phyloP scores from a whole-genome alignment of 64 coral and sea anemone genomes.

The Montipora foliosa region DNA sequence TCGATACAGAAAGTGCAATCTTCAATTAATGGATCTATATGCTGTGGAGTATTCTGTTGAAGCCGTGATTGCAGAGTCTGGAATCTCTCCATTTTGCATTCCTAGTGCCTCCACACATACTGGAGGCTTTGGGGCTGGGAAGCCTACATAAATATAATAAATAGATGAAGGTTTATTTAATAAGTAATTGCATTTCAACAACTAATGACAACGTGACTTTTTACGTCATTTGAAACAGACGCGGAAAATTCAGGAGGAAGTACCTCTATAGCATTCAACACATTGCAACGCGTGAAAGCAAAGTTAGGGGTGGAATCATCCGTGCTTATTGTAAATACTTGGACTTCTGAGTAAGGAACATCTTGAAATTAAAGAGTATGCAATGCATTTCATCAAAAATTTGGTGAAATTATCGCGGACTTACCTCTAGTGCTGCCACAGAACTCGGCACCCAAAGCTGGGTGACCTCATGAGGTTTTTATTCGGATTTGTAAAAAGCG shows the following conservation, averaged over 20 bases:
- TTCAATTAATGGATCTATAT: not conserved
- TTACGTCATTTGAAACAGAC: no score
- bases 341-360: no score
- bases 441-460: slow-evolving; percentile 17
- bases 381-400: no score
- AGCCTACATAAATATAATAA: not conserved
- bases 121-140: not conserved
- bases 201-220: no score
- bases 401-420: not conserved
- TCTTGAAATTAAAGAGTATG: no score
- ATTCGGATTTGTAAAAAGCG: slow-evolving; percentile 13
- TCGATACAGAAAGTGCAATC: slow-evolving; percentile 15
- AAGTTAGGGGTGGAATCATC: no score
- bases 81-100: slow-evolving; percentile 26
- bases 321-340: no score
- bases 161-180: no score
- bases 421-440: not conserved
- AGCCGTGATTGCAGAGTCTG: slow-evolving; percentile 16
- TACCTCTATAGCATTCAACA: no score
- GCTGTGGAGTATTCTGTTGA: not conserved
- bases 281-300: no score
- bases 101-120: not conserved
- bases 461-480: not conserved
- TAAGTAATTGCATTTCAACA: no score
- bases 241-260: no score